These are phyloP conservation scores for Arbacia lixula DNA, from an alignment of 53 echinoderm and acorn worm genomes.

Conservation along the genomic window DNA sequence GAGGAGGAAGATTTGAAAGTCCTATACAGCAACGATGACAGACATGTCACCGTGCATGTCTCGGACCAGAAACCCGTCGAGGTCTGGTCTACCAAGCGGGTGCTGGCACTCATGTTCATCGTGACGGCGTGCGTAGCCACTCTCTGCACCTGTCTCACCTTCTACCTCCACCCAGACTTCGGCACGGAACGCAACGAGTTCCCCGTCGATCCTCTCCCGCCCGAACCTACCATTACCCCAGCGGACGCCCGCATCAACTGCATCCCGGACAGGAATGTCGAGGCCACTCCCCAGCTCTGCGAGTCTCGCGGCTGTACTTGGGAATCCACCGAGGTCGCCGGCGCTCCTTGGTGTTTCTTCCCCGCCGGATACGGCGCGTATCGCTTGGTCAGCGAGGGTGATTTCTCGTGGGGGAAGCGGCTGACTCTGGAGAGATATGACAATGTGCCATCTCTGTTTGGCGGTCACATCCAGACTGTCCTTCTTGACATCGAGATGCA, in stretches of 20 bases:
- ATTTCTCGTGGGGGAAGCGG: constrained; percentile 35
- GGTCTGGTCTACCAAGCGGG: background rate
- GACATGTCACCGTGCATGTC: no score
- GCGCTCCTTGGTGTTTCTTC: constrained; percentile 32
- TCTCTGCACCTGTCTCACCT: constrained; percentile 54
- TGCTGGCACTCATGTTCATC: constrained; percentile 8
- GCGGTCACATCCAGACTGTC: constrained; percentile 26
- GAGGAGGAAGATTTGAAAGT: no score
- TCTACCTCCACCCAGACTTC: constrained; percentile 72
- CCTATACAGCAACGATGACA: no score
- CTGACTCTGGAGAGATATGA: constrained; percentile 44
- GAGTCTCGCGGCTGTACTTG: constrained; percentile 8
- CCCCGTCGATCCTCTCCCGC: no score
- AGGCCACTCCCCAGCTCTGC: background rate
- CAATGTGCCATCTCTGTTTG: constrained; percentile 35
- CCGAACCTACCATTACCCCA: no score
- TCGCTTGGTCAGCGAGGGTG: constrained; percentile 3
- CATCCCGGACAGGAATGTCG: constrained; percentile 47
- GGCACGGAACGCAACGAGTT: no score
- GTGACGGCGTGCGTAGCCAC: constrained; percentile 55
- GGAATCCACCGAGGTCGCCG: background rate
- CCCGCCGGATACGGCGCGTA: constrained; percentile 39
- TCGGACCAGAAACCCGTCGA: no score
- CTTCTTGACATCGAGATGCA: constrained; percentile 59
- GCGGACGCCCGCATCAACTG: constrained; percentile 63